phyloP scores from a whole-genome alignment of 2,888 invertebrate genomes.

The Philonicus albiceps region DNA sequence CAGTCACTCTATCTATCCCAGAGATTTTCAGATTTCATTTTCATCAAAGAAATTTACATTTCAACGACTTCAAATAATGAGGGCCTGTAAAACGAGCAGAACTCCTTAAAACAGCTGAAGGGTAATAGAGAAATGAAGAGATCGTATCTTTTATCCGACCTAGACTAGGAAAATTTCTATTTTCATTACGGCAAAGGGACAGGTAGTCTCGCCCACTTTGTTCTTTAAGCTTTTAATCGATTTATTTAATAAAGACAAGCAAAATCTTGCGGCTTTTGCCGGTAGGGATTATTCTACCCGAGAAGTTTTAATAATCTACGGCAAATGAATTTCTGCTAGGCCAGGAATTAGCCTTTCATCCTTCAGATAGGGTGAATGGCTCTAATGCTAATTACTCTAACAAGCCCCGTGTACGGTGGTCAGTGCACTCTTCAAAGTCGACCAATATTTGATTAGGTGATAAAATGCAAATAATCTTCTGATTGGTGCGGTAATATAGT shows the following conservation, averaged over 20 bases:
- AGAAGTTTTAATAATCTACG: background rate
- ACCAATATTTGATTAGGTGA: background rate
- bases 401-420: background rate
- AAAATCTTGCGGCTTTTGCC: background rate
- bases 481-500: background rate
- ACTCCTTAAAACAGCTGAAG: slow-evolving; percentile 4
- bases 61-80: slow-evolving; percentile 22
- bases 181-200: background rate
- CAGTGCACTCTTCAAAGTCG: background rate
- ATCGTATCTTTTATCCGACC: slow-evolving; percentile 2
- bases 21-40: slow-evolving; percentile 23
- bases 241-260: background rate
- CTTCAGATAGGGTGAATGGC: background rate
- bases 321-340: background rate
- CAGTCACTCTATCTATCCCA: background rate
- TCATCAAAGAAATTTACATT: slow-evolving; percentile 30
- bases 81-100: background rate
- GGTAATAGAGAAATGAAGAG: slow-evolving; percentile 4
- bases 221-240: background rate
- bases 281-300: background rate
- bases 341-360: background rate
- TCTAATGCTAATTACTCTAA: background rate
- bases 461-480: background rate
- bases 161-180: background rate
- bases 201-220: background rate